These are phyloP conservation scores for Rhynchopsitta pachyrhyncha DNA, from an alignment of 2,113 vertebrate species.

Conservation along the genomic window DNA sequence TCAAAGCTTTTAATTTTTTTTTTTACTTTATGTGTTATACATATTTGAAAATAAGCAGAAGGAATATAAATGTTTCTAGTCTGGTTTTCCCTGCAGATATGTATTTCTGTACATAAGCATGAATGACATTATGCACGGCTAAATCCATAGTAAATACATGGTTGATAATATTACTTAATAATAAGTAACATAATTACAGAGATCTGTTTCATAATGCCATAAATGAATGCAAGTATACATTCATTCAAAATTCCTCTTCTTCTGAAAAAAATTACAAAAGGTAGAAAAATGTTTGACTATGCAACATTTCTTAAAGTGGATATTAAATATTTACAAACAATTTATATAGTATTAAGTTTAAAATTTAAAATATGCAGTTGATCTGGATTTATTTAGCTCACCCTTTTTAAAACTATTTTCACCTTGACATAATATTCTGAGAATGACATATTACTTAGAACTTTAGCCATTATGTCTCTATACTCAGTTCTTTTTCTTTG, in stretches of 20 bases:
- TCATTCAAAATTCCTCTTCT: neutral
- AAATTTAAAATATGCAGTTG: neutral
- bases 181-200: neutral
- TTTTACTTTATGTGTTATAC: neutral
- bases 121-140: neutral
- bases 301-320: neutral
- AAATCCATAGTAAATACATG: neutral
- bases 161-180: neutral
- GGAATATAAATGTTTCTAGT: neutral
- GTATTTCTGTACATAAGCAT: neutral
- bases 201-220: neutral
- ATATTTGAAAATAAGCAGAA: neutral
- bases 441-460: neutral
- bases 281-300: neutral
- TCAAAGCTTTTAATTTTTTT: neutral
- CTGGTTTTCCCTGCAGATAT: neutral
- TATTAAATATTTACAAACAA: neutral
- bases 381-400: neutral
- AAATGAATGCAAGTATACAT: neutral
- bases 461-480: neutral
- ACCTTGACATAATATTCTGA: neutral
- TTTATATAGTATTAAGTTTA: neutral
- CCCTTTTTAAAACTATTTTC: neutral
- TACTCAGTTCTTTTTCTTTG: neutral
- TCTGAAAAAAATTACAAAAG: neutral